Base-by-base conservation (phyloP, 1,140 invertebrate species). In the Ruditapes philippinarum region DNA sequence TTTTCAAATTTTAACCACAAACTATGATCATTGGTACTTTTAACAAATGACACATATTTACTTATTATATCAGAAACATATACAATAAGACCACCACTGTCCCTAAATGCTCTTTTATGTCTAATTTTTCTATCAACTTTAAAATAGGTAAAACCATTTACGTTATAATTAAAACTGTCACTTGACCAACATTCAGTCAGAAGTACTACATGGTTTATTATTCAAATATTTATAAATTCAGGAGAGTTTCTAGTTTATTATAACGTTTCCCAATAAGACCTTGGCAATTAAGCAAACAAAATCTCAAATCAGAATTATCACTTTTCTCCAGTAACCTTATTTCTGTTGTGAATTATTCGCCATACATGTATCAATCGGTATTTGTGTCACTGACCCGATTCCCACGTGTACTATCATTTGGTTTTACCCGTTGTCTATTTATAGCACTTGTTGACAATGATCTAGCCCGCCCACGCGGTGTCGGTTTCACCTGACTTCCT, bases 231-330 rank as follows among this genome's bases (percentile, higher is more conserved):
- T 38, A 28, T 62, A 38, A 78, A 33, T 87, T 87, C 51, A 42
- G n/a, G 19, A 25, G 17, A 38, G 25, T 87, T 22, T n/a, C n/a
- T 0, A 78, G 25, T 78, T 87, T 87, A 49, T 87, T 87, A 65
- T 87, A 78, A 17, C 54, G 19, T 40, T 45, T 51, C 3, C 70
- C 70, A 31, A 79, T 78, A 17, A 87, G 38, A 62, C 84, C 49
- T 60, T 78, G 84, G 11, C 78, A 33, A 42, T 87, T 87, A 25
- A 84, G 42, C 68, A 84, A 49, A 73, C 65, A 73, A 73, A 84
- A 49, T 25, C 42, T 45, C 22, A 84, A 22, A 12, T 68, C 80
- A 40, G 31, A n/a, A n/a, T n/a, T n/a, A 73, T 73, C 31, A 31
- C 78, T 4, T 78, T 49, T 51, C 74, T 33, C 28, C 74, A 7